Percentiles rank a stretch among this genome's conserved stretches.
These are phyloP conservation scores for Carcharodon carcharias DNA, from an alignment of 2,797 vertebrate species.

Conservation along the genomic window DNA sequence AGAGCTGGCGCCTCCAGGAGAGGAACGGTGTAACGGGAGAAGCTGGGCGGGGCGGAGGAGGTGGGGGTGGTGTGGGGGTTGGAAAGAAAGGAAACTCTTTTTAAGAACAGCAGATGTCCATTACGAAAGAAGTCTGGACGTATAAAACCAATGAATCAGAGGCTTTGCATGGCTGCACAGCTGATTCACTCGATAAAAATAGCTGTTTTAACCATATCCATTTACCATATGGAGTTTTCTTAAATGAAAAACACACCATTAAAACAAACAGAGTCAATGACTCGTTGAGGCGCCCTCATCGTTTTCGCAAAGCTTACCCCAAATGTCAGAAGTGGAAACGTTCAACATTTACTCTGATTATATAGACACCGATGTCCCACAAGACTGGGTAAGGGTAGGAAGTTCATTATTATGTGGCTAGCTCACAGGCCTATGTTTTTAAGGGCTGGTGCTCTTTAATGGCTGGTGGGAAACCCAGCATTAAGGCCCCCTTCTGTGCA, in stretches of 20 bases:
- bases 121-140: not conserved
- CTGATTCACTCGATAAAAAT: not conserved
- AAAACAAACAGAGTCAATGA: not conserved
- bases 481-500: not conserved
- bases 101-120: not conserved
- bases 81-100: not conserved
- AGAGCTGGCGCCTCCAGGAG: not conserved
- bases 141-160: not conserved
- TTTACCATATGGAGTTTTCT: not conserved
- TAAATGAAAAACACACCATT: not conserved
- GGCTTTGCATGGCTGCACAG: accelerated
- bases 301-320: not conserved
- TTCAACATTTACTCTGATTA: not conserved
- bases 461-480: not conserved
- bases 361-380: not conserved
- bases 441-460: not conserved
- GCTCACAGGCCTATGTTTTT: not conserved
- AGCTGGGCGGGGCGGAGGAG: no score
- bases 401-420: not conserved
- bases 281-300: not conserved
- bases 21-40: not conserved
- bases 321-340: not conserved
- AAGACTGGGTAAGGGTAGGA: not conserved
- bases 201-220: not conserved
- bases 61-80: no score